These are phyloP conservation scores for Centropyge bicolor DNA, from an alignment of 2,797 vertebrate species.

Conservation along the genomic window DNA sequence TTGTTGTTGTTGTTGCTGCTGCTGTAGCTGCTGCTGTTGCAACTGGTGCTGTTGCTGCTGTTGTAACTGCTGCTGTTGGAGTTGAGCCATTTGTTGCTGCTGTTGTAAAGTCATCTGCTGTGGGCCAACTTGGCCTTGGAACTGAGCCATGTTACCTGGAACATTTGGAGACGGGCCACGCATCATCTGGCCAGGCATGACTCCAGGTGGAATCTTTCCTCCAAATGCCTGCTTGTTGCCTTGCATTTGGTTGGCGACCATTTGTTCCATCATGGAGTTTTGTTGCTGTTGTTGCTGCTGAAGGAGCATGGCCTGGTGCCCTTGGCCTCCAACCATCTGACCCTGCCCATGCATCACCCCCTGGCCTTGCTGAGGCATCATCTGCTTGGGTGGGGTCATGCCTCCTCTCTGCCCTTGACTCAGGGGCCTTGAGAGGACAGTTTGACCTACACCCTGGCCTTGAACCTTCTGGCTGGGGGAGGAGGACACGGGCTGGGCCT, in stretches of 20 bases:
- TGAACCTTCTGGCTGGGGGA: constrained; percentile 97
- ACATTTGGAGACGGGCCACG: constrained; percentile 94
- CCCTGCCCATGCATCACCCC: constrained; percentile 95
- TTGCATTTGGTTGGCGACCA: constrained; percentile 96
- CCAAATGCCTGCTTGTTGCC: constrained; percentile 94
- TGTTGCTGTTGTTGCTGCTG: constrained; percentile 88
- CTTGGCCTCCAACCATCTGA: constrained; percentile 94
- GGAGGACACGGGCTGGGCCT: constrained; percentile 94
- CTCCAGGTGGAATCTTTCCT: constrained; percentile 90
- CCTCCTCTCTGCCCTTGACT: constrained; percentile 93
- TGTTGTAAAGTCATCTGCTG: constrained; percentile 87
- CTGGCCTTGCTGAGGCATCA: constrained; percentile 96
- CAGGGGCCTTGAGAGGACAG: constrained; percentile 93
- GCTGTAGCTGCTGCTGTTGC: constrained; percentile 83
- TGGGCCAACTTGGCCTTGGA: constrained; percentile 90
- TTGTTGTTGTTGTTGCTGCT: constrained; percentile 85
- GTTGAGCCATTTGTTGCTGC: constrained; percentile 92
- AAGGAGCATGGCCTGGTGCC: constrained; percentile 94
- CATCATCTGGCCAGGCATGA: constrained; percentile 94
- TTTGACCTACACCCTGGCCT: constrained; percentile 93
- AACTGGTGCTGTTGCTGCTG: constrained; percentile 87
- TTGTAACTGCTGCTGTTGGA: constrained; percentile 89
- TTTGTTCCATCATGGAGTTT: constrained; percentile 97
- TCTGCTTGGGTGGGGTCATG: constrained; percentile 98
- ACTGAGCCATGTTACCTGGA: constrained; percentile 93